Base-by-base conservation (phyloP, 2,113 vertebrate genomes). In the Synodontis membranacea region DNA sequence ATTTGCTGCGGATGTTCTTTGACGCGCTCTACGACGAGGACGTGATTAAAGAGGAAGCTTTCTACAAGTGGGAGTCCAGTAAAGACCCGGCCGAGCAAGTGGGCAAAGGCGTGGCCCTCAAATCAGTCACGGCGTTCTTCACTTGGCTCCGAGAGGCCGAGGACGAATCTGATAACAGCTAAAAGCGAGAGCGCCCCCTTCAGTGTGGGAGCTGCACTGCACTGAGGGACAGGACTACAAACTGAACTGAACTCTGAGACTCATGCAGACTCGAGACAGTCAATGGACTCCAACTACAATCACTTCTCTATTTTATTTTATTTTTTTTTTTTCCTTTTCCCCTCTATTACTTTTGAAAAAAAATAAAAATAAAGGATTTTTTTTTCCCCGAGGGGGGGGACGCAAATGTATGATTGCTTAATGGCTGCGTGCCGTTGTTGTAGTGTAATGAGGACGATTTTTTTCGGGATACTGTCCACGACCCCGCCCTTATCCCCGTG, bases 21-120 rank as follows among this genome's bases (percentile, higher is more conserved):
- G 97, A 99, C 74, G 92, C 95, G 21, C 93, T 99, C 56, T 99
- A 99, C 0, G 97, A 99, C 0, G 98, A 99, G 89, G 98, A 99
- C 0, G 96, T 99, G 56, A 97, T 99, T 48, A 98, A 98, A 89
- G 98, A 99, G 93, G 97, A 99, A 1, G 96, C 97, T 86, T 99
- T 99, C 94, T 98, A 98, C 94, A 97, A 97, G 86, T 99, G 98
- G 98, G 98, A 99, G 93, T 95, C 96, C 79, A 98, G 98, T 95
- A 99, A 99, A 93, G 98, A 99, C 93, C 93, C 96, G 0, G 96
- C 97, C 0, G 98, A 99, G 93, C 97, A 98, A 91, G 96, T 94
- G 68, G 98, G 98, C 88, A 99, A 99, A 92, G 98, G 98, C 0
- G 98, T 99, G 82, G 98, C 98, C 82, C 96, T 99, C 82, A 99